A percentile compares a stretch with the other conserved stretches of the same genome.
Conservation (phyloP, 2,113 vertebrate species). For the Gopherus flavomarginatus region DNA sequence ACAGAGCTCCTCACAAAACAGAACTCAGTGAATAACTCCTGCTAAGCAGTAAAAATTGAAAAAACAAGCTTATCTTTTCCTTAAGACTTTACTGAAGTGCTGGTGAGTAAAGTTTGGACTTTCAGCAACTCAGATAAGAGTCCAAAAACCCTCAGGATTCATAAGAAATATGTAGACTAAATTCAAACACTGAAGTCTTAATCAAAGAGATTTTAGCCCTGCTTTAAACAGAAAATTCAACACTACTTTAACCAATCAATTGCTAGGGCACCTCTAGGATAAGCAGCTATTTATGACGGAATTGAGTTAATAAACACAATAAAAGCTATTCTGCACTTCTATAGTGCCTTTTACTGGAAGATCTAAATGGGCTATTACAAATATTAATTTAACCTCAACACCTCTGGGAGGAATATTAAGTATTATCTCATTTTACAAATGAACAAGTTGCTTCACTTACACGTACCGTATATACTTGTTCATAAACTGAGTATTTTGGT, state of each 20-base stretch:
- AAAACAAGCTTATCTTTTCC: background rate
- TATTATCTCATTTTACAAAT: background rate
- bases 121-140: background rate
- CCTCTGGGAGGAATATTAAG: background rate
- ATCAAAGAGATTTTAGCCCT: background rate
- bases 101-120: background rate
- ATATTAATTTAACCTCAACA: background rate
- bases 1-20: background rate
- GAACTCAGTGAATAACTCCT: background rate
- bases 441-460: background rate
- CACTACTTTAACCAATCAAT: background rate
- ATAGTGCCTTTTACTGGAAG: background rate
- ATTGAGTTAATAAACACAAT: background rate
- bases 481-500: too few species aligned
- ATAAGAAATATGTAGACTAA: background rate
- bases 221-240: background rate
- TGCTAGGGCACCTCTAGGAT: background rate
- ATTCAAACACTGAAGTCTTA: background rate
- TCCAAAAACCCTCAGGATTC: background rate
- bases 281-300: background rate
- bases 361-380: conserved; percentile 14
- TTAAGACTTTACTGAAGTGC: background rate
- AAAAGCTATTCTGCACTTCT: background rate
- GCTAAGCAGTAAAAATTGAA: background rate
- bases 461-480: background rate